A percentile compares a stretch with the other conserved stretches of the same genome.
These are phyloP conservation scores for Scytalopus superciliaris DNA, from an alignment of 2,113 vertebrate genomes.

Conservation along the genomic window DNA sequence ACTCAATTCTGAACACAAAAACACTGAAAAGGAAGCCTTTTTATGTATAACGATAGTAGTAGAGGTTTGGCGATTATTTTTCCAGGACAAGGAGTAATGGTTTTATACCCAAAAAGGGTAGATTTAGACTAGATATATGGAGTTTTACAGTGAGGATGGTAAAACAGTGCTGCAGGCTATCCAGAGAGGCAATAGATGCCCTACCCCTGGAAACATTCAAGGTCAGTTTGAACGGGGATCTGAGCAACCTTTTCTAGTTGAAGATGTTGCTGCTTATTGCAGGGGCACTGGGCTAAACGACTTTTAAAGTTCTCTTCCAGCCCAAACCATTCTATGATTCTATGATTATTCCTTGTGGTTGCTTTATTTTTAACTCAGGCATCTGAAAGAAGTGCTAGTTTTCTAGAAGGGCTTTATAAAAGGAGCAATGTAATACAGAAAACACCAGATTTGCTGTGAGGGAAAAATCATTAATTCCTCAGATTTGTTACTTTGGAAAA, in stretches of 20 bases:
- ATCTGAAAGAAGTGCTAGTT: not conserved
- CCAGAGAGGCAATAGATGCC: not conserved
- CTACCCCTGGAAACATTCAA: not conserved
- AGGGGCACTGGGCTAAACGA: not conserved
- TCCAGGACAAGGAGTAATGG: not conserved
- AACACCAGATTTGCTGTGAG: not conserved
- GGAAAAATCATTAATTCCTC: not conserved
- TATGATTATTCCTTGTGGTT: not conserved
- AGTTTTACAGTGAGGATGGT: not conserved
- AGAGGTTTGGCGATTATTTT: not conserved
- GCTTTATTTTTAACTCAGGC: not conserved
- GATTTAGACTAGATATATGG: not conserved
- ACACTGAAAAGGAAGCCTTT: not conserved
- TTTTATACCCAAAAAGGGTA: not conserved
- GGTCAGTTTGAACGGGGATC: not conserved
- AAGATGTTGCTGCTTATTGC: not conserved
- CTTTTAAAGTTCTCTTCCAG: not conserved
- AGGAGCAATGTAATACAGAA: not conserved
- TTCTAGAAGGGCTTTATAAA: not conserved
- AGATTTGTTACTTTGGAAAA: not conserved
- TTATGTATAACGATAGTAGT: not conserved
- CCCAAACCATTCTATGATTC: not conserved
- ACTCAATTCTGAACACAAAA: not conserved
- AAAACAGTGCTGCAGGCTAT: not conserved
- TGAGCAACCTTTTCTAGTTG: not conserved